phyloP scores from a whole-genome alignment of 2,888 invertebrate species.

The Drosophila robusta region DNA sequence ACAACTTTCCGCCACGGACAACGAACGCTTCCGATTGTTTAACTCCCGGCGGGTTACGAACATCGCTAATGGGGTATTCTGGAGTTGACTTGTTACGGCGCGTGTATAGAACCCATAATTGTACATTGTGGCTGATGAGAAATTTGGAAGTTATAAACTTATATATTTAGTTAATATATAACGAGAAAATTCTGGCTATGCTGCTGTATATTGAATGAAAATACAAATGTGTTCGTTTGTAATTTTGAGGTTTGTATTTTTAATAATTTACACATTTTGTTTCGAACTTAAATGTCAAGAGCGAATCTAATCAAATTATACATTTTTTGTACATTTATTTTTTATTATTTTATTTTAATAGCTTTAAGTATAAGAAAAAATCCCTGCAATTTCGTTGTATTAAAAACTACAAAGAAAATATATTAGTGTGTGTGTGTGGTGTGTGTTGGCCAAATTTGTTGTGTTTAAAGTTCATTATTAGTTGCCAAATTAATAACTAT shows the following conservation, averaged over 20 bases:
- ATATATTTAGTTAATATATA: neutral
- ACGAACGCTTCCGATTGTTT: neutral
- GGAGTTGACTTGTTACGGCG: slow-evolving; percentile 1
- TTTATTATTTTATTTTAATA: slow-evolving; percentile 41
- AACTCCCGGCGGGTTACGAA: neutral
- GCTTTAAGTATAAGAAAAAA: slow-evolving; percentile 63
- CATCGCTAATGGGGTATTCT: neutral
- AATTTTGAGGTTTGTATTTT: slow-evolving; percentile 37
- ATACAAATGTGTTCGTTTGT: slow-evolving; percentile 1
- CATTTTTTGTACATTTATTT: slow-evolving; percentile 53
- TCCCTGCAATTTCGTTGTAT: slow-evolving; percentile 84
- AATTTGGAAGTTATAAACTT: neutral
- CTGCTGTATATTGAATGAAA: neutral
- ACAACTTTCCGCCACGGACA: neutral
- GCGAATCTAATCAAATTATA: slow-evolving; percentile 38
- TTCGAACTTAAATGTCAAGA: slow-evolving; percentile 31
- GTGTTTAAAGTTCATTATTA: slow-evolving; percentile 43
- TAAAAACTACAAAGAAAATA: slow-evolving; percentile 61
- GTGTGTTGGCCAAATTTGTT: slow-evolving; percentile 66
- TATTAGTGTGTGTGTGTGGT: slow-evolving; percentile 40
- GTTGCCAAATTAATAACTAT: slow-evolving; percentile 68
- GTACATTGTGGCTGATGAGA: neutral
- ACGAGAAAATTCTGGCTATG: neutral
- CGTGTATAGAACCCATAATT: slow-evolving; percentile 2
- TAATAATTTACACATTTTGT: slow-evolving; percentile 42